phyloP scores from a whole-genome alignment of 2,888 invertebrate species.

The Diloba caeruleocephala region DNA sequence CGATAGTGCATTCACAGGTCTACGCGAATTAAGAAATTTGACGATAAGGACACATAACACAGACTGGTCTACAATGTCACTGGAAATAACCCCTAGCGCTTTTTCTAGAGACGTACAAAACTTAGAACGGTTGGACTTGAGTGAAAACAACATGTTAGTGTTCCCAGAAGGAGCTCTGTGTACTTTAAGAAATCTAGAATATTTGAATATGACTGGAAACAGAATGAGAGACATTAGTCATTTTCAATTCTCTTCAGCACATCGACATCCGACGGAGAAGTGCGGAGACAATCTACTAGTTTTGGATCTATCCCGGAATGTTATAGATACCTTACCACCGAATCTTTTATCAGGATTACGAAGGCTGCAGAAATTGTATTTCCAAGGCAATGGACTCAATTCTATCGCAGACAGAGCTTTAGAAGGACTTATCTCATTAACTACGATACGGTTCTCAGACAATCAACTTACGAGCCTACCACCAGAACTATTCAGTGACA shows the following conservation, averaged over 20 bases:
- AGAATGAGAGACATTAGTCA: slow-evolving; percentile 93
- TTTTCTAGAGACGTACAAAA: slow-evolving; percentile 93
- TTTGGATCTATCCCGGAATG: slow-evolving; percentile 93
- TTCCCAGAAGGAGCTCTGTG: slow-evolving; percentile 94
- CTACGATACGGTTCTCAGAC: slow-evolving; percentile 93
- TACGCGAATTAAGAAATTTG: slow-evolving; percentile 93
- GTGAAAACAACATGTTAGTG: slow-evolving; percentile 94
- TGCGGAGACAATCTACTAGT: slow-evolving; percentile 92
- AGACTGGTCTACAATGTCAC: slow-evolving; percentile 94
- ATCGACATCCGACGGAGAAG: slow-evolving; percentile 89
- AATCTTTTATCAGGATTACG: slow-evolving; percentile 92
- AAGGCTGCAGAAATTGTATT: slow-evolving; percentile 92
- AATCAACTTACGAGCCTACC: slow-evolving; percentile 95
- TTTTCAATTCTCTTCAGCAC: slow-evolving; percentile 91
- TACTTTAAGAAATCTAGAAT: slow-evolving; percentile 92
- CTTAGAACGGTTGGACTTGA: slow-evolving; percentile 92
- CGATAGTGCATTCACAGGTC: slow-evolving; percentile 94
- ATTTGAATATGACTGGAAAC: slow-evolving; percentile 94
- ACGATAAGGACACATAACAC: slow-evolving; percentile 95
- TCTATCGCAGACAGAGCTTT: slow-evolving; percentile 94
- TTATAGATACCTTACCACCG: slow-evolving; percentile 92
- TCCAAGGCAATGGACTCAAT: slow-evolving; percentile 93
- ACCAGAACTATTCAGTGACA: slow-evolving; percentile 94
- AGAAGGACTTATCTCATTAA: slow-evolving; percentile 92
- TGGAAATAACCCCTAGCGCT: slow-evolving; percentile 93